Base-by-base conservation (phyloP, 1,140 invertebrate genomes). In the Drosophila nigrodunni region DNA sequence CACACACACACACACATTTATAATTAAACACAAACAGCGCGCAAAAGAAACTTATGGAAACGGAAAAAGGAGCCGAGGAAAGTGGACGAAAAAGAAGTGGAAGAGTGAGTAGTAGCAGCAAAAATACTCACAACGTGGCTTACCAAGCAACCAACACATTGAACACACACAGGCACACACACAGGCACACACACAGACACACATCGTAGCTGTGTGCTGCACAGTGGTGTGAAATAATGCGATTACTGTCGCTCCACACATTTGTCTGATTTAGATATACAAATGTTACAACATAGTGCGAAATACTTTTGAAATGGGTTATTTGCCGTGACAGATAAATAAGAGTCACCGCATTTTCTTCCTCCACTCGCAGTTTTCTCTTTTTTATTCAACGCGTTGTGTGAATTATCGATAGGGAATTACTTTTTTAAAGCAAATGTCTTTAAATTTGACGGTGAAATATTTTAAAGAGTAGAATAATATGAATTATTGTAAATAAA, bases 1-100 rank as follows among this genome's bases (percentile, higher is more conserved):
- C 55, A 46, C 37, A 50, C 41, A 60, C 47, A 50, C 77, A 52
- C 2, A 54, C 7, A 44, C 15, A 49, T 86, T 78, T 74, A 85
- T 85, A 85, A 85, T 85, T 85, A 85, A 85, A 85, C 81, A 74
- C 81, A 85, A 85, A 85, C 81, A 85, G 62, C 74, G 74, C 37
- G 65, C 52, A 60, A 71, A 75, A 58, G 66, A 66, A 70, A 61
- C 30, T 60, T 44, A 52, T 37, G 47, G 44, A 37, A 35, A 54
- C 15, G 50, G 34, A 47, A 37, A 46, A 43, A n/a, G 21, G 34
- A 74, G 70, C 18, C 47, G 54, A 15, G 30, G 13, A 47, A 49
- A 66, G 46, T 7, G 18, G 18, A 21, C 18, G 18, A 21, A 13
- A 44, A 13, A 35, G 8, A 15, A 9, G 18, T 21, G 34, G 47